Percentiles rank a stretch among this genome's conserved stretches.
phyloP scores from a whole-genome alignment of 92 coral and sea anemone genomes.

The Porites divaricata region DNA sequence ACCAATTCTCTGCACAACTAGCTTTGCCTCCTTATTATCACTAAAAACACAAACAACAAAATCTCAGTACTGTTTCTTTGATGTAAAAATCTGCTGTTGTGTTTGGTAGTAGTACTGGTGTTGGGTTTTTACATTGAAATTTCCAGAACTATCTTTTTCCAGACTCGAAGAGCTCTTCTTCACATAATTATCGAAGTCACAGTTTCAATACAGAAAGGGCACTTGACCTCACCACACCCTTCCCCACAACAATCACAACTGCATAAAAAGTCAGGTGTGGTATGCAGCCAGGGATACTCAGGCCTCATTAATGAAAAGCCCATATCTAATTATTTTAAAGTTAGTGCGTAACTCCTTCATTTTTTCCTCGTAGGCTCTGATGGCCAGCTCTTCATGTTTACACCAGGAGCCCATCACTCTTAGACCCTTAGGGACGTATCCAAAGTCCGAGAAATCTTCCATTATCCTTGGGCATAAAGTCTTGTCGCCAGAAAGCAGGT shows the following conservation, averaged over 20 bases:
- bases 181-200: conserved; percentile 30
- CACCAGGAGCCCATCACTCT: background rate
- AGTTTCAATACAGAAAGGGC: conserved; percentile 6
- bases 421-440: conserved; percentile 25
- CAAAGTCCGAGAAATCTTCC: conserved; percentile 31
- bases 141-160: conserved; percentile 35
- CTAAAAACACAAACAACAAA: conserved; percentile 37
- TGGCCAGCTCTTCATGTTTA: conserved; percentile 25
- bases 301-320: background rate
- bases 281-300: conserved; percentile 1
- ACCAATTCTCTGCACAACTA: conserved; percentile 37
- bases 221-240: background rate
- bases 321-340: background rate
- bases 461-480: conserved; percentile 35
- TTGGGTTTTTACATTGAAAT: conserved; percentile 1
- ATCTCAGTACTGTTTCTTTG: conserved; percentile 26
- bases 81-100: conserved; percentile 45
- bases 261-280: background rate
- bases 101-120: conserved; percentile 43
- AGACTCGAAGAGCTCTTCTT: conserved; percentile 23
- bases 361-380: background rate
- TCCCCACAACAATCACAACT: no score
- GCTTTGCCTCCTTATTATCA: conserved; percentile 34
- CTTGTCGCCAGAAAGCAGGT: conserved; percentile 32
- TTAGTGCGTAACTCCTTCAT: background rate